A percentile compares a stretch with the other conserved stretches of the same genome.
Evolutionary conservation across 2,888 invertebrate genomes (phyloP).

Genomic region (Eupithecia subfuscata): DNA sequence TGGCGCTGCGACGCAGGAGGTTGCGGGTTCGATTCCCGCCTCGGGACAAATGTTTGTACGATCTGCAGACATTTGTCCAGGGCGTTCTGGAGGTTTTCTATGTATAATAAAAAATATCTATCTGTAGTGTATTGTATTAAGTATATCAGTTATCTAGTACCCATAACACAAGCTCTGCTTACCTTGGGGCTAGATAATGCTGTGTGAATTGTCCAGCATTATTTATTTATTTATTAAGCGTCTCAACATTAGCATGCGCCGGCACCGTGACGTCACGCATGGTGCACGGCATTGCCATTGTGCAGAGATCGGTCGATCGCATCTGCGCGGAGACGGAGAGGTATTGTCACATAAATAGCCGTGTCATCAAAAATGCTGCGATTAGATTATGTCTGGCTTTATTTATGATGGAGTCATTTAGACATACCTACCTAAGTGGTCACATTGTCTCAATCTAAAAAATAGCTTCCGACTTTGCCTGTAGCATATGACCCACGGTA

Average conservation of each 20-base stretch:
- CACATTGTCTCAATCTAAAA: neutral
- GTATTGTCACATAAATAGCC: conserved; percentile 22
- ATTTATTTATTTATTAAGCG: too few relatives aligned
- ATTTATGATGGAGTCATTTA: neutral
- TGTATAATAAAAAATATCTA: too few relatives aligned
- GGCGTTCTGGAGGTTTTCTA: too few relatives aligned
- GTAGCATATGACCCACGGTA: neutral
- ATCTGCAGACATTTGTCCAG: too few relatives aligned
- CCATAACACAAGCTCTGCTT: too few relatives aligned
- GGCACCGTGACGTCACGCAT: conserved; percentile 34
- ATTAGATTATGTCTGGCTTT: neutral
- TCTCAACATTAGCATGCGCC: conserved; percentile 21
- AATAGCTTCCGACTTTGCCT: neutral
- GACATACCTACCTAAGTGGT: neutral
- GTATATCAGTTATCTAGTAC: too few relatives aligned
- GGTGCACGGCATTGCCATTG: conserved; percentile 34
- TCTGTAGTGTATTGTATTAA: too few relatives aligned
- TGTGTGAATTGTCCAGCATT: too few relatives aligned
- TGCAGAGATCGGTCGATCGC: conserved; percentile 32
- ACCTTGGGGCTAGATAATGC: too few relatives aligned
- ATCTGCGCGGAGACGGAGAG: conserved; percentile 38
- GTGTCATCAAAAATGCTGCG: conserved; percentile 9
- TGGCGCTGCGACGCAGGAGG: too few relatives aligned
- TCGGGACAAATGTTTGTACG: too few relatives aligned
- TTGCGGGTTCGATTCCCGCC: too few relatives aligned